Evolutionary conservation across 2,888 invertebrate species (phyloP).

Genomic region (Lymantria dispar): DNA sequence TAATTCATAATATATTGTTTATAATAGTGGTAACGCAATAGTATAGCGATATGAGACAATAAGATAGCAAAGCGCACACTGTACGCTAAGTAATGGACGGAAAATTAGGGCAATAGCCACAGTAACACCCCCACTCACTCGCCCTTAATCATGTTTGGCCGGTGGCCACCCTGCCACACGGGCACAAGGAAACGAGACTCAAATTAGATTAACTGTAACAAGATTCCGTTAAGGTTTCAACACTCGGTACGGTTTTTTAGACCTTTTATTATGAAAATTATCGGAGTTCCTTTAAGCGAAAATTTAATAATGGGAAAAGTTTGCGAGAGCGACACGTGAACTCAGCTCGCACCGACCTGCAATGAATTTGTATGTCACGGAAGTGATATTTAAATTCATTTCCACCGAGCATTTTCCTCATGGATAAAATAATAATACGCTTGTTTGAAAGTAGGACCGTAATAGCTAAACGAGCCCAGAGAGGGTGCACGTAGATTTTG

Average conservation of each 20-base stretch:
- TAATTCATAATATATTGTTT: neutral
- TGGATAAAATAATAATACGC: conserved; percentile 28
- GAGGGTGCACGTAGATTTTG: conserved; percentile 22
- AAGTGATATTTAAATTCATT: conserved; percentile 38
- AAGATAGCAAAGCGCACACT: conserved; percentile 13
- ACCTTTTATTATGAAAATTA: conserved; percentile 34
- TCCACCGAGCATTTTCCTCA: conserved; percentile 17
- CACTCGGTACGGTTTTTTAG: conserved; percentile 17
- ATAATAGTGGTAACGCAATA: neutral
- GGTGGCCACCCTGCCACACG: conserved; percentile 5
- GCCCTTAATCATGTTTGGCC: conserved; percentile 34
- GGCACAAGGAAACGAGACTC: conserved; percentile 16
- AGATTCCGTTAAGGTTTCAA: conserved; percentile 29
- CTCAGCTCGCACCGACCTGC: conserved; percentile 17
- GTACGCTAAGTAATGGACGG: conserved; percentile 30
- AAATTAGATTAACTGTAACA: conserved; percentile 37
- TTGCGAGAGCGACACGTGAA: conserved; percentile 28
- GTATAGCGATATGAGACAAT: neutral
- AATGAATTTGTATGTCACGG: conserved; percentile 25
- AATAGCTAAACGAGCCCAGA: conserved; percentile 19
- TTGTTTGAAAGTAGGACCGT: conserved; percentile 12
- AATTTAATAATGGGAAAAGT: conserved; percentile 44
- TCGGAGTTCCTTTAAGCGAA: conserved; percentile 17
- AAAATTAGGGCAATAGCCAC: conserved; percentile 39
- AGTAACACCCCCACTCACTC: conserved; percentile 25